These are phyloP conservation scores for Pachyuromys duprasi DNA, from an alignment of 2,797 vertebrate genomes.

Conservation along the genomic window DNA sequence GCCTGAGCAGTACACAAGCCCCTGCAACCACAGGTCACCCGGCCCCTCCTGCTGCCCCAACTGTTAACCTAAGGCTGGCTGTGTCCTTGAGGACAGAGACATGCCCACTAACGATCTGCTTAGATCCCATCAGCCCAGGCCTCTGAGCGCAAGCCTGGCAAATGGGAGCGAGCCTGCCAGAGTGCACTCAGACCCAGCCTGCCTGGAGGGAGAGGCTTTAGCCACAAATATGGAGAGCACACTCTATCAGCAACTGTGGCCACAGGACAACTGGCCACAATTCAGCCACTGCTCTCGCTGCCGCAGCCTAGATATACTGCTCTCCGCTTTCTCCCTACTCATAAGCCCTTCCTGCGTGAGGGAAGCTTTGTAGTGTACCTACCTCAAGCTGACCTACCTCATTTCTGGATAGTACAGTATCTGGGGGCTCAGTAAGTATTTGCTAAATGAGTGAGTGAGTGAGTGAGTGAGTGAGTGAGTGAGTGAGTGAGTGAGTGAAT, in stretches of 20 bases:
- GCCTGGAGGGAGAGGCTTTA: neutral
- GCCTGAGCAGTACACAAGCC: neutral
- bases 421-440: neutral
- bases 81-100: conserved; percentile 44
- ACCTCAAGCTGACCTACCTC: neutral
- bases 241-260: neutral
- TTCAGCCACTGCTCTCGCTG: neutral
- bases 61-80: neutral
- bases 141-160: neutral
- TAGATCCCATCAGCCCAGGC: neutral
- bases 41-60: neutral
- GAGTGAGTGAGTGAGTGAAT: neutral
- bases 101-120: neutral
- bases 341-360: neutral
- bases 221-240: neutral
- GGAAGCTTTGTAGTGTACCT: neutral
- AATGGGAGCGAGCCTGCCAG: neutral
- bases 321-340: neutral
- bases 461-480: neutral
- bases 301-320: neutral
- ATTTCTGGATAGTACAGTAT: neutral
- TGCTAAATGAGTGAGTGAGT: neutral
- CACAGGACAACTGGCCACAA: neutral
- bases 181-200: neutral
- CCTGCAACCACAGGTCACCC: neutral